These are phyloP conservation scores for Odontamblyopus lacepedii DNA, from an alignment of 2,797 vertebrate species.

Conservation along the genomic window DNA sequence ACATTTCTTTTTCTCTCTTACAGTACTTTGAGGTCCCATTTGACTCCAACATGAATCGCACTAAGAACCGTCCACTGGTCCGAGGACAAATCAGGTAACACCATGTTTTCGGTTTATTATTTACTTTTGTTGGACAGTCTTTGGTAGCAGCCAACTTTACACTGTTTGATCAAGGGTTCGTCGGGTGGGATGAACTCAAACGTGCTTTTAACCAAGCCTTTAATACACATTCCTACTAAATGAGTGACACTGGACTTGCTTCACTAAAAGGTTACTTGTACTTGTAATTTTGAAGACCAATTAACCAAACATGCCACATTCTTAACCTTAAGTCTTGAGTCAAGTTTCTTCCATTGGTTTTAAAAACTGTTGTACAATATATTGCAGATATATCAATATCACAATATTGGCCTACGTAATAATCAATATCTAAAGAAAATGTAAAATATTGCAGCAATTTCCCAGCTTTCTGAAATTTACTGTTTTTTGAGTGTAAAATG, in stretches of 20 bases:
- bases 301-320: not conserved
- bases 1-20: slow-evolving; percentile 46
- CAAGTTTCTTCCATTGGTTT: not conserved
- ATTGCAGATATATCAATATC: no score
- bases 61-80: slow-evolving; percentile 96
- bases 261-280: not conserved
- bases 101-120: not conserved
- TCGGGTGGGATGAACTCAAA: not conserved
- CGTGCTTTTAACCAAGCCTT: not conserved
- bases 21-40: slow-evolving; percentile 99
- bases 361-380: no score
- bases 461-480: no score
- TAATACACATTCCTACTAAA: slow-evolving; percentile 4
- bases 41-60: slow-evolving; percentile 99
- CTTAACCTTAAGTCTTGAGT: not conserved
- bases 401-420: no score
- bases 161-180: not conserved
- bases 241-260: not conserved
- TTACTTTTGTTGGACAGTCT: no score
- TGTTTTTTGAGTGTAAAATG: no score
- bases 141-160: not conserved
- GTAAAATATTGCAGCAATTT: no score
- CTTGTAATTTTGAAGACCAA: not conserved
- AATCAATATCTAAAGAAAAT: no score
- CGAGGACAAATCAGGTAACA: slow-evolving; percentile 95